Evolutionary conservation across 2,113 vertebrate genomes (phyloP).

Genomic region (Psittacara wagleri): DNA sequence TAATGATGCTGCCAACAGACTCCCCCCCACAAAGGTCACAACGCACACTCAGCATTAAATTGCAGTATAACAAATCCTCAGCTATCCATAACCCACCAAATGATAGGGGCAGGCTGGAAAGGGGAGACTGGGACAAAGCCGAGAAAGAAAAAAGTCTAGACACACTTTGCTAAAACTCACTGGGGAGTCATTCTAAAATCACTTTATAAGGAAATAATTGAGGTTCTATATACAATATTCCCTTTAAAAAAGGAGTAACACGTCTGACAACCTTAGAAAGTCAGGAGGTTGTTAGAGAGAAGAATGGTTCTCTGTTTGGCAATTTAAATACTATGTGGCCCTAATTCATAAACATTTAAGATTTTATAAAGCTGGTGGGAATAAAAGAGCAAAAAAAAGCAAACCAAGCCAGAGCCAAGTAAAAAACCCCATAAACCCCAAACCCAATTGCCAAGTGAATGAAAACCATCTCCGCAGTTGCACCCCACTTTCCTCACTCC

Average conservation of each 20-base stretch:
- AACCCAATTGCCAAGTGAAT: not conserved
- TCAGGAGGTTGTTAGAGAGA: conserved; percentile 63
- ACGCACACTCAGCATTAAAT: conserved; percentile 65
- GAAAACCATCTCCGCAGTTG: not conserved
- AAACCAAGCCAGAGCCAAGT: not conserved
- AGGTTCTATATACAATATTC: conserved; percentile 73
- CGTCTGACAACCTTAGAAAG: conserved; percentile 55
- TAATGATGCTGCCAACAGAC: conserved; percentile 66
- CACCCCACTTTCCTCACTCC: not conserved
- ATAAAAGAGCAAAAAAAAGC: conserved; percentile 27
- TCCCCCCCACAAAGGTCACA: conserved; percentile 72
- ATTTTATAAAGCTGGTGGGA: conserved; percentile 62
- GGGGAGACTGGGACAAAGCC: conserved; percentile 53
- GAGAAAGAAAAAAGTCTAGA: conserved; percentile 77
- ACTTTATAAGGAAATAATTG: conserved; percentile 79
- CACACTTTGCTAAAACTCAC: conserved; percentile 74
- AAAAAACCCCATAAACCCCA: not conserved
- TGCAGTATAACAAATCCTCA: conserved; percentile 76
- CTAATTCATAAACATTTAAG: conserved; percentile 65
- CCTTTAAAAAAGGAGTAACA: conserved; percentile 52
- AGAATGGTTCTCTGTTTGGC: conserved; percentile 68
- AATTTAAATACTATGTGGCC: conserved; percentile 58
- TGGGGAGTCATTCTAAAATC: conserved; percentile 74
- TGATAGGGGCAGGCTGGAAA: conserved; percentile 64
- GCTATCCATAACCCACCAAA: conserved; percentile 73